Base-by-base conservation (phyloP, 2,888 invertebrate species). In the Blera fallax region DNA sequence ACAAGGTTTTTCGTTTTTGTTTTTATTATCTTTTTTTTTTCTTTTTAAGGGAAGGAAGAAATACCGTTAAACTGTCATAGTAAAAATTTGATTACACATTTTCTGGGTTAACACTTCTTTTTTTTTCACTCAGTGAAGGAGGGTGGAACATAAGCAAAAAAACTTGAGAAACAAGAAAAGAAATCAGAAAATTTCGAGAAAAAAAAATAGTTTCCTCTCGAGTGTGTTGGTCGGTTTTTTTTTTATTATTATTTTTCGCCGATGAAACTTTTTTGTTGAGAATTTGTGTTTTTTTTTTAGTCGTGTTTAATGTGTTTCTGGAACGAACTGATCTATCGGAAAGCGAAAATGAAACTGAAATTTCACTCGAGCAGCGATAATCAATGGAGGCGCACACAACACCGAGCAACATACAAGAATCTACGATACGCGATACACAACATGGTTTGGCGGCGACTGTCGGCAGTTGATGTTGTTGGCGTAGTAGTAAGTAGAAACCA, bases 291-390 rank as follows among this genome's bases (percentile, higher is more conserved):
- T 87, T 88, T 85, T 72, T 77, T n/a, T n/a, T n/a, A n/a, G n/a
- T n/a, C 74, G 83, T 87, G 88, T 87, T 88, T 72, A 87, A 84
- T 87, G 56, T 80, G 80, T 81, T 82, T 78, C 81, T 74, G 69
- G 89, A 89, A 84, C 80, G 85, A 90, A 91, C 91, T 90, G 90
- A 89, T 89, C 89, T 90, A 89, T 88, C 90, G 89, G 90, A 92
- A 91, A 92, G 91, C 91, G 90, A 90, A 91, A 92, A 90, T 90
- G 90, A 90, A 91, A 91, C 90, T 91, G 89, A 90, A 90, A 87
- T 87, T 87, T 88, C 80, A 88, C 88, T 88, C 87, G 87, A 87
- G 85, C 84, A 87, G 24, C 76, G 82, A 84, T 88, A 87, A 87
- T 87, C 84, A 88, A 88, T 88, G 88, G 87, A 88, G 80, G 87